These are phyloP conservation scores for Dallia pectoralis DNA, from an alignment of 2,797 vertebrate species.

Conservation along the genomic window DNA sequence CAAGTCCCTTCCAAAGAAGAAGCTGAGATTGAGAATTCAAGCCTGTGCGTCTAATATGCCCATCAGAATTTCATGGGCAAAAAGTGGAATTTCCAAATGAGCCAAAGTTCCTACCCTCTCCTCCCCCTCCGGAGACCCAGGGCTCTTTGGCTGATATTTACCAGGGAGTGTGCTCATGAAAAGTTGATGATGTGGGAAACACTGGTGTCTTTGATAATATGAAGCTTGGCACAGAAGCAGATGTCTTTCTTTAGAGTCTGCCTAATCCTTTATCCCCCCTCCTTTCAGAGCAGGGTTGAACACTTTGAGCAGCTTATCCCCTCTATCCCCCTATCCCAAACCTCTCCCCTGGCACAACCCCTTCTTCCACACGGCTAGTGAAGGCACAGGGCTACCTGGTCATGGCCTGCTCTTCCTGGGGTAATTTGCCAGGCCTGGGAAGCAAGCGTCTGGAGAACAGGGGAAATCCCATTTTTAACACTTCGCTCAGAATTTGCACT, in stretches of 20 bases:
- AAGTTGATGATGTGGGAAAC: conserved; percentile 81
- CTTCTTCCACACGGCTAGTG: conserved; percentile 63
- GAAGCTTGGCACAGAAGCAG: conserved; percentile 75
- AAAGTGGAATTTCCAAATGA: conserved; percentile 54
- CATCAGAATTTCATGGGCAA: conserved; percentile 52
- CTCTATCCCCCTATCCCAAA: conserved; percentile 53
- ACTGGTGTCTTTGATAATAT: conserved; percentile 79
- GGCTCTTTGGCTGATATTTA: conserved; percentile 73
- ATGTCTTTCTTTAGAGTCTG: conserved; percentile 78
- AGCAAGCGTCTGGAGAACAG: conserved; percentile 48
- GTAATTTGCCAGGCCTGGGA: conserved; percentile 71
- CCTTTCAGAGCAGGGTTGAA: conserved; percentile 70
- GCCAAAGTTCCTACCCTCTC: conserved; percentile 58
- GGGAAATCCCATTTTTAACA: conserved; percentile 63
- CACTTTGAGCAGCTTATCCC: conserved; percentile 77
- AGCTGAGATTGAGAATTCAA: conserved; percentile 30
- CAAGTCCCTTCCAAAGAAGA: not conserved
- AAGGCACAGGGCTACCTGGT: conserved; percentile 64
- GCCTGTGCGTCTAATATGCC: conserved; percentile 13
- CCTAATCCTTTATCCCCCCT: conserved; percentile 77
- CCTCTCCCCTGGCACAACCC: conserved; percentile 58
- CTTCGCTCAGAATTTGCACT: conserved; percentile 44
- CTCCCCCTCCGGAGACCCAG: conserved; percentile 53
- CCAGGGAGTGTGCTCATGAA: conserved; percentile 77
- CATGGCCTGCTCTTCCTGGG: conserved; percentile 70